Conservation (phyloP, 2,888 invertebrate species). For the Aplocera efformata region DNA sequence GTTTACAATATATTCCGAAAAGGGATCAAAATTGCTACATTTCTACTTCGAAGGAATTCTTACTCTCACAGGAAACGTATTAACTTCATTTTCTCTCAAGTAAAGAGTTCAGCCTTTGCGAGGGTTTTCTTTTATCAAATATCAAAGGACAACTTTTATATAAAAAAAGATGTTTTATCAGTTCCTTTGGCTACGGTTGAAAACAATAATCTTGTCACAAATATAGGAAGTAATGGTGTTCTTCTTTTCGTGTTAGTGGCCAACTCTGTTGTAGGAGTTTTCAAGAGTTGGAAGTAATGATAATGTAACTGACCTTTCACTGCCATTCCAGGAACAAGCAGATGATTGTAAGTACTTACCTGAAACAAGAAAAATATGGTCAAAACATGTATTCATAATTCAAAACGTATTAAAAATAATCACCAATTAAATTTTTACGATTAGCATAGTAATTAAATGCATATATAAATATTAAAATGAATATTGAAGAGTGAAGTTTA, state of each 20-base stretch:
- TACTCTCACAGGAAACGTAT: slow-evolving; percentile 6
- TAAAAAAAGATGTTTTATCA: too few relatives aligned
- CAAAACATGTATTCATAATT: neutral
- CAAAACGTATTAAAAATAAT: neutral
- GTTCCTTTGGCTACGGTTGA: too few relatives aligned
- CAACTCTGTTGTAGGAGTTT: too few relatives aligned
- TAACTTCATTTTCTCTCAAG: slow-evolving; percentile 5
- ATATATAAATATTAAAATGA: too few relatives aligned
- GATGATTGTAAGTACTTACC: slow-evolving; percentile 19
- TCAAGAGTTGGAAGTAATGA: too few relatives aligned
- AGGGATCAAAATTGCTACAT: slow-evolving; percentile 17
- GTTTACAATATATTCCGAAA: slow-evolving; percentile 18
- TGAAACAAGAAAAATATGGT: slow-evolving; percentile 18
- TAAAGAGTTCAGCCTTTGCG: neutral
- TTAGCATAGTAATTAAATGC: neutral
- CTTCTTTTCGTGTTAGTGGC: too few relatives aligned
- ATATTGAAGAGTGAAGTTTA: too few relatives aligned
- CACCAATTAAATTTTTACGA: too few relatives aligned
- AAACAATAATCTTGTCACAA: too few relatives aligned
- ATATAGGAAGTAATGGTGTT: too few relatives aligned
- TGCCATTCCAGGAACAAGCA: too few relatives aligned
- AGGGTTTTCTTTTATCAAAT: neutral
- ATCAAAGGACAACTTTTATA: neutral
- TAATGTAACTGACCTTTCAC: too few relatives aligned
- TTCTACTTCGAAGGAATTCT: slow-evolving; percentile 8